phyloP scores from a whole-genome alignment of 2,113 vertebrate species.

The Trachemys scripta region DNA sequence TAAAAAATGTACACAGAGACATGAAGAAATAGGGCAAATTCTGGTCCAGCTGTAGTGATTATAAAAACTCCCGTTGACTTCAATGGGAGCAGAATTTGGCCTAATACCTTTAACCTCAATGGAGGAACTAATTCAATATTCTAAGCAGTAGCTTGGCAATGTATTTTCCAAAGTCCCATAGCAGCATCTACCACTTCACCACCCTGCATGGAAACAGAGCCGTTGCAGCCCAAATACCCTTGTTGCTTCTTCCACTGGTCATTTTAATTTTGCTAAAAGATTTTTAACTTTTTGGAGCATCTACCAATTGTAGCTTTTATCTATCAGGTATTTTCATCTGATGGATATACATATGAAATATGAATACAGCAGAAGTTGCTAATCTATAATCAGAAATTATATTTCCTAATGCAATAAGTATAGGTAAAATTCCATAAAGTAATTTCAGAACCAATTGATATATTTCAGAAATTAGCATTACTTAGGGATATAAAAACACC shows the following conservation, averaged over 20 bases:
- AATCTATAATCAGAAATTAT: rapidly evolving
- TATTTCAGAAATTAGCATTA: not conserved
- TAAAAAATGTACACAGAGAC: not conserved
- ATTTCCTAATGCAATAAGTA: not conserved
- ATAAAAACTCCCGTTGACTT: not conserved
- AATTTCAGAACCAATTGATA: not conserved
- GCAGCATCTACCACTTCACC: not conserved
- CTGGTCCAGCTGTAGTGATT: not conserved
- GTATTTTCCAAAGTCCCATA: rapidly evolving
- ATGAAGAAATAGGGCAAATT: not conserved
- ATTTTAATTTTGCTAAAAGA: rapidly evolving
- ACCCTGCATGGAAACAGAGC: not conserved
- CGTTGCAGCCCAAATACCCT: rapidly evolving
- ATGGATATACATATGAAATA: not conserved
- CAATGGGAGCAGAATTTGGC: not conserved
- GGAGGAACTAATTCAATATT: rapidly evolving
- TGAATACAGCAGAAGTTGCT: not conserved
- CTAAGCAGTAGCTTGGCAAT: not conserved
- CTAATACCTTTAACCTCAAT: not conserved
- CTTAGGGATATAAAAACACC: not conserved
- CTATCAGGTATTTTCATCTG: rapidly evolving
- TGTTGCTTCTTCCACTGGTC: rapidly evolving
- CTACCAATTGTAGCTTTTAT: not conserved
- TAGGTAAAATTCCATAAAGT: not conserved
- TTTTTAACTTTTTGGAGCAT: not conserved